Conservation (phyloP, 35 echinoderm and acorn worm genomes). For the Eucidaris tribuloides region DNA sequence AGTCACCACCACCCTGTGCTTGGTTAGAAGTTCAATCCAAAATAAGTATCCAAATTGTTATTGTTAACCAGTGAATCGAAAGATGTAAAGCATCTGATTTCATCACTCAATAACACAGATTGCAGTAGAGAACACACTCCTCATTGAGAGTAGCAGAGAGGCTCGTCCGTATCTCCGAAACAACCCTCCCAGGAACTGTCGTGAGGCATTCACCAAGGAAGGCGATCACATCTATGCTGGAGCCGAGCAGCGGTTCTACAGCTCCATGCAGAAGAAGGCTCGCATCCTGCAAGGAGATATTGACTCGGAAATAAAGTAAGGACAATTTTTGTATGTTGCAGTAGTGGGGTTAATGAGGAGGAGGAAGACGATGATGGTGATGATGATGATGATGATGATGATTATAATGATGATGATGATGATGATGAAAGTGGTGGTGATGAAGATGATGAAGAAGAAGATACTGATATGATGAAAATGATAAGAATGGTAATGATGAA, state of each 20-base stretch:
- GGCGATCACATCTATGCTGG: constrained; percentile 86
- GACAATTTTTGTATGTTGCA: background rate
- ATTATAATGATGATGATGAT: background rate
- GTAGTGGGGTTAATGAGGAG: background rate
- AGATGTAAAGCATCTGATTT: too few relatives aligned
- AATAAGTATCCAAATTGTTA: too few relatives aligned
- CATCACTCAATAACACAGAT: too few relatives aligned
- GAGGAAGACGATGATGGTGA: background rate
- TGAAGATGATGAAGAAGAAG: background rate
- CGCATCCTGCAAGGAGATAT: constrained; percentile 61
- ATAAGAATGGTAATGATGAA: background rate
- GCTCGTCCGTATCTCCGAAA: constrained; percentile 54
- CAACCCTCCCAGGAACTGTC: constrained; percentile 61
- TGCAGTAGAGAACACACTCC: constrained; percentile 64
- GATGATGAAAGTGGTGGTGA: background rate
- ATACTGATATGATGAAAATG: background rate
- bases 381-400: background rate
- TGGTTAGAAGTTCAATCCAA: too few relatives aligned
- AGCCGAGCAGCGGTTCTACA: constrained; percentile 72
- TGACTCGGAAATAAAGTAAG: constrained; percentile 74
- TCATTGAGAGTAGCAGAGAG: constrained; percentile 70
- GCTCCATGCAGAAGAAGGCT: constrained; percentile 46
- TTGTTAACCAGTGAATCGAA: too few relatives aligned
- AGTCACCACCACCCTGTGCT: too few relatives aligned
- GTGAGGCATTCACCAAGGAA: constrained; percentile 80